Evolutionary conservation across 2,888 invertebrate genomes (phyloP), one percentile per base, ranked within the genome.

Genomic region (Parelbella ahira): DNA sequence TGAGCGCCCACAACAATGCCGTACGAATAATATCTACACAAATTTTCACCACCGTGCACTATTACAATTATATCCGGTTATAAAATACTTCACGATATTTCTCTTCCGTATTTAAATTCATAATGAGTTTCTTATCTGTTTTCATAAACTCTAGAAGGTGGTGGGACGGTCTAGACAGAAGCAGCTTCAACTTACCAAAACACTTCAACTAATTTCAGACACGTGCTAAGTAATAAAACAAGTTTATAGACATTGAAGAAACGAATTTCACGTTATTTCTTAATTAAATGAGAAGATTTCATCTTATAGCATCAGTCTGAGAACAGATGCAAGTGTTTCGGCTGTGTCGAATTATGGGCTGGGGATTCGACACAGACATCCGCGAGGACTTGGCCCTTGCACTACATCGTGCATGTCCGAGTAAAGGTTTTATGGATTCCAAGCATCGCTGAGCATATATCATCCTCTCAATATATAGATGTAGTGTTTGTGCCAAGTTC

Each of bases 321-420:
- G 21, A 8, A 20, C 15, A 18, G 3, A 7, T 12, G n/a, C 4
- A 24, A 9, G 34, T 15, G 12, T 19, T 7, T 4, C 6, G 29
- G 15, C n/a, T 30, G 30, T 15, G n/a, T 30, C 38, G 30, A 30
- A 24, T 19, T 24, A 38, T 29, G 9, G 38, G 38, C 38, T 38
- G 38, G 38, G 38, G 12, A 10, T 29, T 38, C 30, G 38, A 19
- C 2, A 5, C 11, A 30, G 18, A 21, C 28, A 4, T n/a, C 3
- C 9, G 7, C 8, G 0, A 21, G 24, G 15, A 38, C 18, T 38
- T 38, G 38, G 38, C 24, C 3, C n/a, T 5, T 4, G 10, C 24
- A 24, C 38, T 38, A 30, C 38, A 8, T 19, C 1, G 4, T 11
- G 12, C 11, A 2, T 6, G 1, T 33, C 1, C 4, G 2, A 4